phyloP scores from a whole-genome alignment of 2,113 vertebrate species.

The Platanista minor region DNA sequence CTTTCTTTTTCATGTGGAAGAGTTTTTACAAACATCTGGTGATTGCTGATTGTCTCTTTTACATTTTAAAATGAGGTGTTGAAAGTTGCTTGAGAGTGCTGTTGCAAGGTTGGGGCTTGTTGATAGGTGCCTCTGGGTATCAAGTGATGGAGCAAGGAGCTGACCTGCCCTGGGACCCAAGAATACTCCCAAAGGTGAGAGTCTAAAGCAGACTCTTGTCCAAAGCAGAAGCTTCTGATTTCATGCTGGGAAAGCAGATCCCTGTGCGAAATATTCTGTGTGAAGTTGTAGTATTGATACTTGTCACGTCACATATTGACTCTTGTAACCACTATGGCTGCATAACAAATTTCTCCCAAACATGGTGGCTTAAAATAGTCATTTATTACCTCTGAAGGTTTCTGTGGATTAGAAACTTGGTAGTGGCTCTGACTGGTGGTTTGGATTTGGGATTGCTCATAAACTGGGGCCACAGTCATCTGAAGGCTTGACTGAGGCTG shows the following conservation, averaged over 20 bases:
- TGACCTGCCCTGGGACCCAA: background rate
- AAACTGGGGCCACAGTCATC: background rate
- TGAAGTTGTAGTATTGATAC: background rate
- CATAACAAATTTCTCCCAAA: background rate
- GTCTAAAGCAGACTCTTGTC: background rate
- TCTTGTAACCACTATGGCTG: background rate
- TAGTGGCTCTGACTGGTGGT: background rate
- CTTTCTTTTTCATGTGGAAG: background rate
- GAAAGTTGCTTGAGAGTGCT: background rate
- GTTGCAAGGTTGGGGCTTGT: background rate
- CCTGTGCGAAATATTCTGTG: background rate
- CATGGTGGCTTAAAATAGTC: background rate
- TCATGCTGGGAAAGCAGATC: background rate
- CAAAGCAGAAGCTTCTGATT: background rate
- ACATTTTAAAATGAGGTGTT: background rate
- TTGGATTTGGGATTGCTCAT: background rate
- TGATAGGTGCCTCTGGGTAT: background rate
- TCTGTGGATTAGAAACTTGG: background rate
- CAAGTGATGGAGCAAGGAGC: background rate
- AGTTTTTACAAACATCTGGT: background rate
- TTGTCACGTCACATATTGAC: no score
- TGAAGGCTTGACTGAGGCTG: background rate
- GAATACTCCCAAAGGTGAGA: background rate
- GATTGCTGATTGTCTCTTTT: background rate
- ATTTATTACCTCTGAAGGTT: background rate